Evolutionary conservation across 2,797 vertebrate species (phyloP).

Genomic region (Xerus rutilus): DNA sequence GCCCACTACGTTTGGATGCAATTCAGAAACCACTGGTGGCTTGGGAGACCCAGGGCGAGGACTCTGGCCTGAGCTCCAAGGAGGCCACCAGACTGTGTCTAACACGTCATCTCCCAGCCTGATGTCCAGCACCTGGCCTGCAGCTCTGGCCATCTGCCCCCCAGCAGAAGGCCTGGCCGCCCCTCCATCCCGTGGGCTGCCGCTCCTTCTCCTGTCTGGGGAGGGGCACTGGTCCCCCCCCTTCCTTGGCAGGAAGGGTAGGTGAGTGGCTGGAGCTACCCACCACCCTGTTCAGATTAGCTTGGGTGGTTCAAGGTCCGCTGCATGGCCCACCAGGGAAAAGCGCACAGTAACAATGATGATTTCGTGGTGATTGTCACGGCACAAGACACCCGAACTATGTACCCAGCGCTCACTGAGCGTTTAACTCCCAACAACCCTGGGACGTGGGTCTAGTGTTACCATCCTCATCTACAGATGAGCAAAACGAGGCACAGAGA

Average conservation of each 20-base stretch:
- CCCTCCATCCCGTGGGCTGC: fast-evolving
- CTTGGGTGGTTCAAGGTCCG: neutral
- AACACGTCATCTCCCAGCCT: fast-evolving
- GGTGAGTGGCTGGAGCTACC: neutral
- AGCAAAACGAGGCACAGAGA: neutral
- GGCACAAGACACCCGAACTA: fast-evolving
- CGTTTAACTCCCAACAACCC: neutral
- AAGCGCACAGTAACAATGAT: fast-evolving
- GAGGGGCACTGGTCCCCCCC: fast-evolving
- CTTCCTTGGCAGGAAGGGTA: neutral
- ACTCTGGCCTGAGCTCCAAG: neutral
- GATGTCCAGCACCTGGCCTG: neutral
- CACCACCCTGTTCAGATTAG: neutral
- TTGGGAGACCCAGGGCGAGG: neutral
- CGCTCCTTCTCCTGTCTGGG: neutral
- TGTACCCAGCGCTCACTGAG: no score
- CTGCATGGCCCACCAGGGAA: fast-evolving
- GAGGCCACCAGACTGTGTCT: neutral
- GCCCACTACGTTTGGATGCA: neutral
- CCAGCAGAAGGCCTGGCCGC: neutral
- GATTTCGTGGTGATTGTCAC: fast-evolving
- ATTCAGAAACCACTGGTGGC: neutral
- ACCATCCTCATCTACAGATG: neutral
- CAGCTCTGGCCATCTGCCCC: conserved; percentile 42
- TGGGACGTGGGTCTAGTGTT: neutral